Evolutionary conservation across 1,140 invertebrate genomes (phyloP).

Genomic region (Lasioglossum baleicum): DNA sequence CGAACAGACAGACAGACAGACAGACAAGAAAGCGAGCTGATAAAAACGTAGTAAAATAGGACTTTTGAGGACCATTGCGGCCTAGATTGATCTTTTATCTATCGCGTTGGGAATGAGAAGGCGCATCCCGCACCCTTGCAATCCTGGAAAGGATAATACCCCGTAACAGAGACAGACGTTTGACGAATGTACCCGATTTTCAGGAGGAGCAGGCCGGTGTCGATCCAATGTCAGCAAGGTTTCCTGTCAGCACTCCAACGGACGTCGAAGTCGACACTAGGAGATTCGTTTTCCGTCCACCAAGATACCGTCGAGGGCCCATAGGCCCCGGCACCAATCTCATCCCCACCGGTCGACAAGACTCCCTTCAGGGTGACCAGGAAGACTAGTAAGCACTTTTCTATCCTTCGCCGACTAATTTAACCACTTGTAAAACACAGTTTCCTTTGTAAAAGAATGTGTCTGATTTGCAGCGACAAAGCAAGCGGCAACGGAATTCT

Average conservation of each 20-base stretch:
- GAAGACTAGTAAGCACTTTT: constrained; percentile 77
- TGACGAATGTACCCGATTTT: background rate
- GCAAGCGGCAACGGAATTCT: constrained; percentile 85
- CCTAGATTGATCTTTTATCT: too few species aligned
- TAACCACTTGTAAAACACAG: background rate
- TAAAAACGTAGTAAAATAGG: too few species aligned
- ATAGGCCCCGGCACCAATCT: constrained; percentile 69
- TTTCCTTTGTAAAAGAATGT: too few species aligned
- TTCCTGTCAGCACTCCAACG: constrained; percentile 76
- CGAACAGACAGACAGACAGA: too few species aligned
- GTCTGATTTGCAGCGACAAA: constrained; percentile 73
- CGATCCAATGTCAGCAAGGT: constrained; percentile 80
- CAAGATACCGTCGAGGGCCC: constrained; percentile 77
- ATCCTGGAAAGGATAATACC: too few species aligned
- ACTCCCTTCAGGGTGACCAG: constrained; percentile 76
- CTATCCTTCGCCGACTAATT: background rate
- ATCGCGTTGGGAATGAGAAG: too few species aligned
- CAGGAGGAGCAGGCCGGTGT: constrained; percentile 87
- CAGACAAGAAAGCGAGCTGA: too few species aligned
- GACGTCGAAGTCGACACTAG: constrained; percentile 80
- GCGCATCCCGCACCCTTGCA: too few species aligned
- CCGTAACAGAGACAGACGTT: too few species aligned
- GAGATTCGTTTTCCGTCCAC: constrained; percentile 80
- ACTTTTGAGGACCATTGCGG: too few species aligned
- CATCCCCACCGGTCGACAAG: constrained; percentile 72